Percentiles rank a stretch among this genome's conserved stretches.
phyloP scores from a whole-genome alignment of 2,113 vertebrate species.

The Bos javanicus region DNA sequence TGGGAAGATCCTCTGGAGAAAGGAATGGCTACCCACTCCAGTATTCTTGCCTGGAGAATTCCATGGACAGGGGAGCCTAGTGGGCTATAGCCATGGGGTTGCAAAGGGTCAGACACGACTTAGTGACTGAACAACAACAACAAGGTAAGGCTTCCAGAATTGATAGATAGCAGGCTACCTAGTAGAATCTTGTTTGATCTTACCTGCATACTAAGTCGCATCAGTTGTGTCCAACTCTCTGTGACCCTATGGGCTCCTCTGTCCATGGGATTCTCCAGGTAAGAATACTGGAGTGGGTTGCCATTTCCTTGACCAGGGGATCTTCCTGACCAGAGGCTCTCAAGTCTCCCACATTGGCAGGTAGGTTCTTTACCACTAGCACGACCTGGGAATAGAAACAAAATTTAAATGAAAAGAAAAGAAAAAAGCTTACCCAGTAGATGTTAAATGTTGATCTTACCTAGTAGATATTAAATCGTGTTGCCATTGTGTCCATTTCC shows the following conservation, averaged over 20 bases:
- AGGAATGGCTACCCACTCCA: neutral
- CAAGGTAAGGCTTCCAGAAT: neutral
- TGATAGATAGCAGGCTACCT: neutral
- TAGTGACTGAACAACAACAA: neutral
- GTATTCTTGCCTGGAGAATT: neutral
- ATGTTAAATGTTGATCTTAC: neutral
- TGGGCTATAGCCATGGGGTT: neutral
- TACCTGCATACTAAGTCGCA: neutral
- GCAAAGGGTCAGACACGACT: neutral
- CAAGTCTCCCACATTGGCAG: neutral
- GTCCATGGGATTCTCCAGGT: neutral
- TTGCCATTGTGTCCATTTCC: neutral
- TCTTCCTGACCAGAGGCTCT: neutral
- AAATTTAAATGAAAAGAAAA: neutral
- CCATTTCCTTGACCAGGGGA: neutral
- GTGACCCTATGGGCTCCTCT: neutral
- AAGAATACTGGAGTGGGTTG: neutral
- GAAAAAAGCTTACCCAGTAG: neutral
- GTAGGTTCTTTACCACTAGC: neutral
- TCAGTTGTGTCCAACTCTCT: neutral
- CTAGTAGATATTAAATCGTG: neutral
- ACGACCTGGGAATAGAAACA: neutral
- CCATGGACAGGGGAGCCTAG: neutral
- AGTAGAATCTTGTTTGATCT: neutral
- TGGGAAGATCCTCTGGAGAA: neutral